phyloP scores from a whole-genome alignment of 2,113 vertebrate species.

The Oreocharis arfaki region DNA sequence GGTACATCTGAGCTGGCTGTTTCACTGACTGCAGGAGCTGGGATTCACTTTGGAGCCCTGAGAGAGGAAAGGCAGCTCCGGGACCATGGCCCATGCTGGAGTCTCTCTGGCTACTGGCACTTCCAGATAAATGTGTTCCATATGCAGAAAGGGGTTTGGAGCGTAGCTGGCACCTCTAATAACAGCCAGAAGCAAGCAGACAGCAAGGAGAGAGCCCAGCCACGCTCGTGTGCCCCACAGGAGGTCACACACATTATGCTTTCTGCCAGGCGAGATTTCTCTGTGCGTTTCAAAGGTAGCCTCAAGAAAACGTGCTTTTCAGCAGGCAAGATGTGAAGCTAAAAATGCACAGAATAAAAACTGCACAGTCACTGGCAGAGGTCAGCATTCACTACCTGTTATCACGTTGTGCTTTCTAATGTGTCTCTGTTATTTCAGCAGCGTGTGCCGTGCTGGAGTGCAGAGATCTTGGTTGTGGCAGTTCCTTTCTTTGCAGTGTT shows the following conservation, averaged over 20 bases:
- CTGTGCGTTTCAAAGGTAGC: not conserved
- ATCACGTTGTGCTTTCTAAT: not conserved
- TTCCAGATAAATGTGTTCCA: not conserved
- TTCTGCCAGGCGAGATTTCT: not conserved
- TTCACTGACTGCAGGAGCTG: not conserved
- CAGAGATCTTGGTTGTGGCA: not conserved
- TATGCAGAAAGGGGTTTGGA: not conserved
- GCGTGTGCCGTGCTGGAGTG: not conserved
- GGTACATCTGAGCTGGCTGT: not conserved
- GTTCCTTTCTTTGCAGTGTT: not conserved
- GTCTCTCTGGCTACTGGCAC: not conserved
- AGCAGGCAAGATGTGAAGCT: not conserved
- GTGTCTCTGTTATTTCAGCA: not conserved
- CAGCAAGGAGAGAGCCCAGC: not conserved
- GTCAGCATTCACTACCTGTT: not conserved
- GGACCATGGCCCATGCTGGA: accelerated
- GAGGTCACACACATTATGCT: not conserved
- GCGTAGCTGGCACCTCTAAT: not conserved
- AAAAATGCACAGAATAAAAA: not conserved
- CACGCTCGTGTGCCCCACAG: not conserved
- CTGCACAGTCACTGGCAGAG: not conserved
- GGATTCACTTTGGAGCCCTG: not conserved
- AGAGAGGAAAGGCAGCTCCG: not conserved
- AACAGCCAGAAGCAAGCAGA: not conserved
- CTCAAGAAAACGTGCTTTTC: not conserved